Evolutionary conservation across 2,797 vertebrate species (phyloP).

Genomic region (Thripadectes ignobilis): DNA sequence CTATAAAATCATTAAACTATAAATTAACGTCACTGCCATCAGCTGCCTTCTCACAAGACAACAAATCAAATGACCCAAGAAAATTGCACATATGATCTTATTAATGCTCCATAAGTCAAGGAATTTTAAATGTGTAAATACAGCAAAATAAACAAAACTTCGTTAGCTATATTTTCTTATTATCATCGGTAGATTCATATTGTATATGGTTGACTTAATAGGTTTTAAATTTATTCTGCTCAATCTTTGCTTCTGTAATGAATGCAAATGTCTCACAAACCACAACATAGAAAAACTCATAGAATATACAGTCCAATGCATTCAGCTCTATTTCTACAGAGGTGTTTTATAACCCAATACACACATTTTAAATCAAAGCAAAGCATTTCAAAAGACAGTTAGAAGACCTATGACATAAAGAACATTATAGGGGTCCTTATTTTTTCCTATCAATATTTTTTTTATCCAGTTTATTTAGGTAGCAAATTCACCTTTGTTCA

Average conservation of each 20-base stretch:
- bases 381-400: conserved; percentile 40
- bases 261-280: conserved; percentile 60
- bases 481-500: neutral
- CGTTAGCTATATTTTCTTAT: conserved; percentile 41
- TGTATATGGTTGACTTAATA: conserved; percentile 26
- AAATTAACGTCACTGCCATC: neutral
- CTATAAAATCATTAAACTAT: neutral
- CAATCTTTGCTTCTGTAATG: conserved; percentile 53
- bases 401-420: conserved; percentile 27
- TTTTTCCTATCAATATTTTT: conserved; percentile 37
- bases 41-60: neutral
- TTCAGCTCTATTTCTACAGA: conserved; percentile 29
- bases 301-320: conserved; percentile 5
- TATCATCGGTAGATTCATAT: conserved; percentile 16
- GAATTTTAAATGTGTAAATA: neutral
- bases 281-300: conserved; percentile 27
- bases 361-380: conserved; percentile 47
- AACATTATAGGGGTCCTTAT: conserved; percentile 15
- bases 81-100: neutral
- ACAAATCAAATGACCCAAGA: neutral
- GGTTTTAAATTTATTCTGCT: conserved; percentile 52
- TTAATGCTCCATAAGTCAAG: neutral
- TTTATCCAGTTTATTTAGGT: neutral
- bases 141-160: neutral
- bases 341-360: conserved; percentile 40